phyloP scores from a whole-genome alignment of 2,797 vertebrate genomes.

The Artibeus lituratus region DNA sequence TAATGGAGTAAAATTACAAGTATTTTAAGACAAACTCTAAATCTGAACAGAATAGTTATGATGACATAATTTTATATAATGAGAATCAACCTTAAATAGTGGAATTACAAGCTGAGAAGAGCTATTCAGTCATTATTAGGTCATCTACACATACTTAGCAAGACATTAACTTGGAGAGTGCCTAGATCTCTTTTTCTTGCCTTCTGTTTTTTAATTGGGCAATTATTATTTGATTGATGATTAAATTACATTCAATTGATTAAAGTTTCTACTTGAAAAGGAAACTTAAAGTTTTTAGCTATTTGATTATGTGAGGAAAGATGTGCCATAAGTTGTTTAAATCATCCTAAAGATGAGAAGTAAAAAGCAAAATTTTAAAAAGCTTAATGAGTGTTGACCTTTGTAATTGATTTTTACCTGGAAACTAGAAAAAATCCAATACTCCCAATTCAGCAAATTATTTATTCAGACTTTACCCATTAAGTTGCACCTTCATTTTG shows the following conservation, averaged over 20 bases:
- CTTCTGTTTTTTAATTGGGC: not conserved
- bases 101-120: not conserved
- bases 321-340: not conserved
- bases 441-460: not conserved
- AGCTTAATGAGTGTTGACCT: not conserved
- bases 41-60: not conserved
- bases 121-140: not conserved
- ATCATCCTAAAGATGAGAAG: not conserved
- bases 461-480: not conserved
- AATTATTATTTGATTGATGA: constrained; percentile 31
- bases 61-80: constrained; percentile 12
- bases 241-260: not conserved
- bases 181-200: not conserved
- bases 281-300: not conserved
- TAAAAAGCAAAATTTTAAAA: constrained; percentile 1
- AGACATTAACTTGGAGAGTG: not conserved
- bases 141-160: not conserved
- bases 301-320: not conserved
- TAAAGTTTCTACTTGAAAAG: constrained; percentile 35
- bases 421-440: not conserved
- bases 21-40: constrained; percentile 36
- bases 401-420: not conserved
- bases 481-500: not conserved
- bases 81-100: not conserved
- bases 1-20: constrained; percentile 10